Percentiles rank a stretch among this genome's conserved stretches.
These are phyloP conservation scores for Prunella strophiata DNA, from an alignment of 2,797 vertebrate genomes.

Conservation along the genomic window DNA sequence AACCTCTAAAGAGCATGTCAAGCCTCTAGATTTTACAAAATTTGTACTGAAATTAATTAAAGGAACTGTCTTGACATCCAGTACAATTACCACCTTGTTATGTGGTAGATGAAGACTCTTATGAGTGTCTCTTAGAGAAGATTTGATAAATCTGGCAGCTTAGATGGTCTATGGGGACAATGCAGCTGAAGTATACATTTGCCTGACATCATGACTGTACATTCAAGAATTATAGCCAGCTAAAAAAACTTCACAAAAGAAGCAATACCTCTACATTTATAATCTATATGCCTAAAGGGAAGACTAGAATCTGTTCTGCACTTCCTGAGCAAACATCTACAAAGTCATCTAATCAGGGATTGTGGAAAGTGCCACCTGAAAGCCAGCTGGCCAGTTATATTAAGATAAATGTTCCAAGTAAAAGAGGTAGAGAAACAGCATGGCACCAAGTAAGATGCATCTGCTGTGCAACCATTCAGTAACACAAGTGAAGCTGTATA, in stretches of 20 bases:
- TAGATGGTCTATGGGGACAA: not conserved
- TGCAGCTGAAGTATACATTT: not conserved
- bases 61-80: not conserved
- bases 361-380: not conserved
- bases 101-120: not conserved
- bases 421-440: not conserved
- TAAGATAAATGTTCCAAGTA: not conserved
- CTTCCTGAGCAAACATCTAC: not conserved
- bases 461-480: not conserved
- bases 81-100: not conserved
- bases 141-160: not conserved
- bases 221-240: not conserved
- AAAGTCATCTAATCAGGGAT: not conserved
- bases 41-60: not conserved
- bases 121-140: not conserved
- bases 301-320: not conserved
- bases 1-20: not conserved
- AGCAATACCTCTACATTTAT: not conserved
- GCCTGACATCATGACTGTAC: not conserved
- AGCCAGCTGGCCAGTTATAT: not conserved
- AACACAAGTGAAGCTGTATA: not conserved
- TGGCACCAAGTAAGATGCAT: not conserved
- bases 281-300: not conserved
- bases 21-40: not conserved
- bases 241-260: not conserved